These are phyloP conservation scores for Epirrita christyi DNA, from an alignment of 2,888 invertebrate genomes.

Conservation along the genomic window DNA sequence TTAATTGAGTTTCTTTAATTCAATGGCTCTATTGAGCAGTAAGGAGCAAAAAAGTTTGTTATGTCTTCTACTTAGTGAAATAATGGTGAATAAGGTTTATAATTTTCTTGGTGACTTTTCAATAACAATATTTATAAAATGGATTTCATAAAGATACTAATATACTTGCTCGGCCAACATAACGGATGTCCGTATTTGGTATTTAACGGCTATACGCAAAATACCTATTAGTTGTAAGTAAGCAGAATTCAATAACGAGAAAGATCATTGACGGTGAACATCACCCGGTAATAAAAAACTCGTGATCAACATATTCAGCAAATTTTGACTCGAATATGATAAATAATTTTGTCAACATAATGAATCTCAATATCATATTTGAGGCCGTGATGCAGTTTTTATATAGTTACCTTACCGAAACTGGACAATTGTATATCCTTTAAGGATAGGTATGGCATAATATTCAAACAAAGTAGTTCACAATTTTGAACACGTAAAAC, in stretches of 20 bases:
- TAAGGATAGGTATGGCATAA: not conserved
- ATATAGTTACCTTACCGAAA: constrained; percentile 9
- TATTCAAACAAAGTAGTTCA: not conserved
- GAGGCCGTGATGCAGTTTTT: constrained; percentile 1
- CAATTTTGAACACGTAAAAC: not conserved
- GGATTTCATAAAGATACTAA: not conserved
- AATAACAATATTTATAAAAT: not conserved
- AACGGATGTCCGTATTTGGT: not conserved
- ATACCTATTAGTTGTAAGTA: constrained; percentile 9
- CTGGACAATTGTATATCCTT: not conserved
- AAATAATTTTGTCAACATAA: constrained; percentile 22
- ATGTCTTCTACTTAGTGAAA: too few species aligned
- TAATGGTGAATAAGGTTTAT: too few species aligned
- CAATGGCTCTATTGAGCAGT: too few species aligned
- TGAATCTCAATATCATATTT: constrained; percentile 7
- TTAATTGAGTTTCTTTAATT: too few species aligned
- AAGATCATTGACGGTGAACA: constrained; percentile 31
- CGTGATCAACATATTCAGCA: constrained; percentile 34
- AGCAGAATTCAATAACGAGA: constrained; percentile 9
- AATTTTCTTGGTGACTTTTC: too few species aligned
- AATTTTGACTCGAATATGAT: constrained; percentile 24
- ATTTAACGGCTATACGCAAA: constrained; percentile 9
- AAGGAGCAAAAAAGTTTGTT: too few species aligned
- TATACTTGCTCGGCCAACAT: not conserved
- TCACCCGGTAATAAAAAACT: constrained; percentile 29